phyloP scores from a whole-genome alignment of 2,113 vertebrate genomes.

The Polypterus bichir region DNA sequence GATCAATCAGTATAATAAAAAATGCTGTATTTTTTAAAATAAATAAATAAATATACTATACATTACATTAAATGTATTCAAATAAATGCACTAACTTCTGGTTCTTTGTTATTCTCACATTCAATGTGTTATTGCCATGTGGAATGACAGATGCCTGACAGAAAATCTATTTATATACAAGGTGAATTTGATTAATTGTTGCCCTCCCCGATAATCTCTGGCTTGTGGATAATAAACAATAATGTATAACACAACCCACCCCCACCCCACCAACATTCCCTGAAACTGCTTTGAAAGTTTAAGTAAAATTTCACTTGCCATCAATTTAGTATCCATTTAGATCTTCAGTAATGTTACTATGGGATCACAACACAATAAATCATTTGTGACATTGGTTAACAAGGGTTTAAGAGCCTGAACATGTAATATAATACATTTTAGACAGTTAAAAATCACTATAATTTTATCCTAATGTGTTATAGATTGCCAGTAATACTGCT shows the following conservation, averaged over 20 bases:
- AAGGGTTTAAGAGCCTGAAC: slow-evolving; percentile 83
- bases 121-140: too few relatives aligned
- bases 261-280: slow-evolving; percentile 48
- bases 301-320: slow-evolving; percentile 65
- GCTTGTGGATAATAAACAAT: slow-evolving; percentile 46
- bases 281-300: slow-evolving; percentile 65
- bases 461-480: slow-evolving; percentile 99
- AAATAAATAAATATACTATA: too few relatives aligned
- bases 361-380: slow-evolving; percentile 76
- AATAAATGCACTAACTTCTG: too few relatives aligned
- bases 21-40: too few relatives aligned
- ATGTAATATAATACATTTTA: slow-evolving; percentile 92
- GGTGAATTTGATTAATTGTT: slow-evolving; percentile 31
- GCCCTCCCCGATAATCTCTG: slow-evolving; percentile 33
- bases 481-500: slow-evolving; percentile 98
- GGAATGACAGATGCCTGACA: slow-evolving; percentile 8
- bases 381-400: slow-evolving; percentile 76
- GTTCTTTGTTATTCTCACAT: too few relatives aligned
- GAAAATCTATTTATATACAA: slow-evolving; percentile 29
- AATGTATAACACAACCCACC: slow-evolving; percentile 35
- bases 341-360: slow-evolving; percentile 77
- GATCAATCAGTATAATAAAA: too few relatives aligned
- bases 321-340: slow-evolving; percentile 76
- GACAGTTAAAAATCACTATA: slow-evolving; percentile 99
- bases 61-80: too few relatives aligned